Conservation (phyloP, 30 jellyfish, hydroid and myxozoan species). For the Mastigias papua region DNA sequence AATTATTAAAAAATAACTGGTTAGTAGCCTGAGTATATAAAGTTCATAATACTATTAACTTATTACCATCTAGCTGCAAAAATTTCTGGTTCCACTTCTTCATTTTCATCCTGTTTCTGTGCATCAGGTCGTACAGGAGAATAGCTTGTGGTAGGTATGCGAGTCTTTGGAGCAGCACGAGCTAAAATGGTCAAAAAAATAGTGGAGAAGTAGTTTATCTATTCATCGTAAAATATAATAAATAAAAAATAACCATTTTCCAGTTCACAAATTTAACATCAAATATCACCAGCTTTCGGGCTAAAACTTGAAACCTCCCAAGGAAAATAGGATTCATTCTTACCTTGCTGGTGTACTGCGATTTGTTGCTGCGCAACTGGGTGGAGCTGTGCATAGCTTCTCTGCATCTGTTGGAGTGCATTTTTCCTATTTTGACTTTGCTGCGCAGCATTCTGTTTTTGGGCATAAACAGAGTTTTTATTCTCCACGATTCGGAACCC, state of each 20-base stretch:
- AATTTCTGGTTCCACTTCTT: constrained; percentile 85
- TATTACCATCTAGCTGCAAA: constrained; percentile 81
- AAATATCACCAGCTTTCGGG: no score
- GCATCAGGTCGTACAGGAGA: constrained; percentile 47
- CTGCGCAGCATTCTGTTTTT: constrained; percentile 54
- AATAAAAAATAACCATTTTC: no score
- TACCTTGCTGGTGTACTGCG: constrained; percentile 28
- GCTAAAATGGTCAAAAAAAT: not conserved
- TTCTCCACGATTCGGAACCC: constrained; percentile 96
- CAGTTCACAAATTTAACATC: no score
- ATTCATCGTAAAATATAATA: no score
- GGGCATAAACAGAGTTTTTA: constrained; percentile 86
- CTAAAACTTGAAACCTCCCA: no score
- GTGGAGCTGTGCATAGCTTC: constrained; percentile 36
- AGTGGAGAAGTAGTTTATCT: no score
- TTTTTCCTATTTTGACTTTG: constrained; percentile 38
- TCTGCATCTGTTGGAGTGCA: constrained; percentile 45
- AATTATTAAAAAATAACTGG: no score
- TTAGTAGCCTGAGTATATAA: not conserved
- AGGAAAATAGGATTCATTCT: no score
- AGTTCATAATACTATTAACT: not conserved
- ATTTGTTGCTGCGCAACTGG: constrained; percentile 32
- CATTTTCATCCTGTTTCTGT: constrained; percentile 61
- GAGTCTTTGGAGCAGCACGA: constrained; percentile 41
- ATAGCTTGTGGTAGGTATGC: not conserved